Base-by-base conservation (phyloP, 2,888 invertebrate genomes). In the Epirrita christyi region DNA sequence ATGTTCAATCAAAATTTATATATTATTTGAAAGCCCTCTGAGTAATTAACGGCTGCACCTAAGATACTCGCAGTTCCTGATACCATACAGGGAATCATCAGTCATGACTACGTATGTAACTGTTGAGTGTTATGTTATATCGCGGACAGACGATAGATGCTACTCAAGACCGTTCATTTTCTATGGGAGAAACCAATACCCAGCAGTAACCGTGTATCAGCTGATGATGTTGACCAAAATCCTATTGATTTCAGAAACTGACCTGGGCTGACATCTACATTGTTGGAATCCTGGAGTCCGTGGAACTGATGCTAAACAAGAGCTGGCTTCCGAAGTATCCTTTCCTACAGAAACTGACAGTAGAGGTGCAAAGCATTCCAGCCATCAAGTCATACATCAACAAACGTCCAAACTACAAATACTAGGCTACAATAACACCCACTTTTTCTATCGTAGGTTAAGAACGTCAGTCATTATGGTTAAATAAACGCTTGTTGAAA, bases 191-290 rank as follows among this genome's bases (percentile, higher is more conserved):
- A n/a, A n/a, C 21, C 21, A 21, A 21, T n/a, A 21, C 21, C 21
- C 21, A 21, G 21, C 4, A 21, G 2, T 3, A 21, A 21, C 2
- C 21, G 21, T 21, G 2, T 21, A 21, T 4, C 21, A 3, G 21
- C 2, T 3, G 21, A 21, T 21, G 21, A 21, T 21, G n/a, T n/a
- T n/a, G 2, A n/a, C 11, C n/a, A 11, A 36, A 10, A 11, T 36
- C 11, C n/a, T 36, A 14, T 14, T 14, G 5, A 7, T 71, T 59
- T 46, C 62, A 70, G 70, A 66, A 66, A 68, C 11, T 50, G 54
- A 57, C 54, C 67, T 79, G 75, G 76, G 73, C 72, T 11, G 79
- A 79, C 52, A 46, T 76, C 48, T 79, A 71, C 64, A 72, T 79
- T 50, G 76, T 74, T 32, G 75, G 74, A 8, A 68, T 76, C 58